Percentiles rank a stretch among this genome's conserved stretches.
These are phyloP conservation scores for Griposia aprilina DNA, from an alignment of 2,888 invertebrate genomes.

Conservation along the genomic window DNA sequence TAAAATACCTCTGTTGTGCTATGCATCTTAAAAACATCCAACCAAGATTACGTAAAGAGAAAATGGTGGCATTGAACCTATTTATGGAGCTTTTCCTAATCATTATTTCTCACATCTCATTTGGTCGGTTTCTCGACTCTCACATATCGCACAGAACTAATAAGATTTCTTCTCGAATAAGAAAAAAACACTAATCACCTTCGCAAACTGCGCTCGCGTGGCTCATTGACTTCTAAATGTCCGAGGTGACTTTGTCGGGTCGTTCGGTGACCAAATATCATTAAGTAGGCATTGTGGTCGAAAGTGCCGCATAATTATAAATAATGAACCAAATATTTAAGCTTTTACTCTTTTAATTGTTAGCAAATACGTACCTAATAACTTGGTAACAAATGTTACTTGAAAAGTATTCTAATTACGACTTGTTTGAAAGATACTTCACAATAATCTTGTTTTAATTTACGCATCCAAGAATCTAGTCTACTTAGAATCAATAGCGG, in stretches of 20 bases:
- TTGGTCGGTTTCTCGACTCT: slow-evolving; percentile 36
- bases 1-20: slow-evolving; percentile 4
- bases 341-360: slow-evolving; percentile 5
- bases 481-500: slow-evolving; percentile 28
- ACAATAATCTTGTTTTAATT: slow-evolving; percentile 11
- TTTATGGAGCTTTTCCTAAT: slow-evolving; percentile 18
- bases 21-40: slow-evolving; percentile 16
- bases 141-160: slow-evolving; percentile 42
- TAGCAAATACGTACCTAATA: slow-evolving; percentile 2
- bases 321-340: slow-evolving; percentile 40
- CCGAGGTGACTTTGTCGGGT: slow-evolving; percentile 61
- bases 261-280: slow-evolving; percentile 47
- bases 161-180: slow-evolving; percentile 57
- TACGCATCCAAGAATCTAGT: background rate
- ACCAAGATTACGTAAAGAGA: slow-evolving; percentile 20
- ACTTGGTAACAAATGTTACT: slow-evolving; percentile 1
- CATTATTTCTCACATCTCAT: slow-evolving; percentile 42
- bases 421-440: background rate
- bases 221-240: slow-evolving; percentile 58
- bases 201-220: slow-evolving; percentile 32
- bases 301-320: slow-evolving; percentile 45
- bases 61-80: slow-evolving; percentile 11
- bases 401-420: background rate
- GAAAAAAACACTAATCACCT: slow-evolving; percentile 57
- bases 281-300: slow-evolving; percentile 19